These are phyloP conservation scores for Dipodomys merriami DNA, from an alignment of 2,113 vertebrate genomes.

Conservation along the genomic window DNA sequence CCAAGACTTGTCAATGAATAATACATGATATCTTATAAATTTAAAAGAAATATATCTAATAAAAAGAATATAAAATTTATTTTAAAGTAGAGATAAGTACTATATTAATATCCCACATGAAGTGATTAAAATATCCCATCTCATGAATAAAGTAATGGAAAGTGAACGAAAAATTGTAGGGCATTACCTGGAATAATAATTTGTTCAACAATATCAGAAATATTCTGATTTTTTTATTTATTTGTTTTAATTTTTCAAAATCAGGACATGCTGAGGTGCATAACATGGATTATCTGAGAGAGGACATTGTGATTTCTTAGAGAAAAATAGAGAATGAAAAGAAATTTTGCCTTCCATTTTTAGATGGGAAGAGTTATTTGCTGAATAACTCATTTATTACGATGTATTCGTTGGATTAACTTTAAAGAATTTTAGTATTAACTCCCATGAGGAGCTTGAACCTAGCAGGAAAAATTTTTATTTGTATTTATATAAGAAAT, in stretches of 20 bases:
- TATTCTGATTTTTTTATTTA: slow-evolving; percentile 46
- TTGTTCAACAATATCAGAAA: slow-evolving; percentile 65
- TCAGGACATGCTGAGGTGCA: background rate
- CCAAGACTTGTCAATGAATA: slow-evolving; percentile 84
- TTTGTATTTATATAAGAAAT: slow-evolving; percentile 1
- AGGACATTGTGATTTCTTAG: background rate
- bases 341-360: too few relatives aligned
- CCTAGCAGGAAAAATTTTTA: background rate
- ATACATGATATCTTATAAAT: slow-evolving; percentile 83
- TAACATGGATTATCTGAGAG: slow-evolving; percentile 50
- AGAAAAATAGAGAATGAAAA: too few relatives aligned
- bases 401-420: background rate
- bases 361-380: background rate
- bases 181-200: slow-evolving; percentile 71
- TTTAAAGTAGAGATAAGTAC: slow-evolving; percentile 79
- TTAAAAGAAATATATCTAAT: slow-evolving; percentile 83
- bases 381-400: slow-evolving; percentile 35
- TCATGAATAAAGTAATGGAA: slow-evolving; percentile 82
- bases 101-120: slow-evolving; percentile 79
- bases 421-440: background rate
- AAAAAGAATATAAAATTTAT: slow-evolving; percentile 83
- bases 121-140: slow-evolving; percentile 76
- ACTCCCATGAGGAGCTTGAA: background rate
- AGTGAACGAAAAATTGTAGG: slow-evolving; percentile 69
- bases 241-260: slow-evolving; percentile 53